Base-by-base conservation (phyloP, 2,888 invertebrate genomes). In the Apamea monoglypha region DNA sequence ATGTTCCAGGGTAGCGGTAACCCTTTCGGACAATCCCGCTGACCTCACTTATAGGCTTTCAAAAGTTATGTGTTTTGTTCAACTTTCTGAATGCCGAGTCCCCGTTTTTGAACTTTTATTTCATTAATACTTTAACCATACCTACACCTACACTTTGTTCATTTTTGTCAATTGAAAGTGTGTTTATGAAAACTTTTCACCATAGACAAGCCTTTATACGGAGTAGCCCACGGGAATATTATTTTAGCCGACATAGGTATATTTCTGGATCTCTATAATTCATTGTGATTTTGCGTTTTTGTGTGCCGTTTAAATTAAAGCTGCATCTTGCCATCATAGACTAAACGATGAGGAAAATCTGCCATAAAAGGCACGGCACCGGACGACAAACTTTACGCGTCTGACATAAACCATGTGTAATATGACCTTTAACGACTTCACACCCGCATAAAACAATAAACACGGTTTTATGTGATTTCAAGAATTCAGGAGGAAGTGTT, bases 401-500 rank as follows among this genome's bases (percentile, higher is more conserved):
- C 25, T 36, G 74, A 73, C 76, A 83, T 87, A 84, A 87, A 87
- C 74, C 84, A 73, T 36, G 29, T 74, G 44, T 68, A 69, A 56
- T 66, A 63, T 44, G 69, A 75, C 40, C 16, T 53, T 70, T 82
- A 66, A 75, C 72, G 71, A 53, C 68, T 76, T 74, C 77, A 61
- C 73, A 74, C 67, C 29, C n/a, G 40, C 64, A 40, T 86, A 67
- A 80, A 68, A 83, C 59, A 87, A 86, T 87, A 83, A 85, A 87
- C 79, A 75, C 12, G 64, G 69, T 78, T 74, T 82, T 86, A 72
- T 75, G 50, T 59, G 59, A 25, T 75, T 61, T 69, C 29, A 61
- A 66, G 81, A 72, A 74, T 71, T 74, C 32, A 59, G 53, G 12
- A 74, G 61, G 80, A 64, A 64, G 53, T 87, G 80, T 83, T 83